phyloP scores from a whole-genome alignment of 30 jellyfish, hydroid and myxozoan species.

The Aurelia aurita complex sp. Pacific region DNA sequence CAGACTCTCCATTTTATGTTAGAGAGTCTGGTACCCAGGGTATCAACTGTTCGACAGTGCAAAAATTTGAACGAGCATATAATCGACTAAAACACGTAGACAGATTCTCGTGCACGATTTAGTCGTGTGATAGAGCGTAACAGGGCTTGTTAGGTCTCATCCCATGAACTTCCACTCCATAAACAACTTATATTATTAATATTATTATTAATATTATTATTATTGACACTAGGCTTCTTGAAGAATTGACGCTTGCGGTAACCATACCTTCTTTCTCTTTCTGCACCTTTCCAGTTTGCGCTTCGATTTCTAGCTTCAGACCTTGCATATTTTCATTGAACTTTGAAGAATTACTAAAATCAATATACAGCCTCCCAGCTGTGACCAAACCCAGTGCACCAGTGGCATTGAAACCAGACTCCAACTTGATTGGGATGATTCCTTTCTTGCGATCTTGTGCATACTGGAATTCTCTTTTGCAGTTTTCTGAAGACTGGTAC shows the following conservation, averaged over 20 bases:
- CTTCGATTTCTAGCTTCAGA: background rate
- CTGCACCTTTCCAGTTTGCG: background rate
- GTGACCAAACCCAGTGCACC: constrained; percentile 12
- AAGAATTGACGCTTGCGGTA: background rate
- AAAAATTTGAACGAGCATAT: no score
- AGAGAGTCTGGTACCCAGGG: no score
- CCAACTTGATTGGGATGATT: constrained; percentile 10
- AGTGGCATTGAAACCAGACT: constrained; percentile 1
- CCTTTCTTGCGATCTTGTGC: background rate
- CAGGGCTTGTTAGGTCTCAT: no score
- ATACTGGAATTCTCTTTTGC: constrained; percentile 1
- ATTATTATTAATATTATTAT: no score
- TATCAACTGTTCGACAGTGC: no score
- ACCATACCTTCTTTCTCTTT: background rate
- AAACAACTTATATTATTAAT: no score
- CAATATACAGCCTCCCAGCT: constrained; percentile 6
- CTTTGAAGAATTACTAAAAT: background rate
- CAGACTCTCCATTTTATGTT: no score
- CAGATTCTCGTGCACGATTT: no score
- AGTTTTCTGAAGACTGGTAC: constrained; percentile 8
- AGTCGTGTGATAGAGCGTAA: no score
- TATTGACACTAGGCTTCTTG: no score
- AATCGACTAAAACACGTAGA: no score
- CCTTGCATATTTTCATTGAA: background rate
- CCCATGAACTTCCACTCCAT: no score